phyloP scores from a whole-genome alignment of 2,797 vertebrate genomes.

The Alexandromys oeconomus region DNA sequence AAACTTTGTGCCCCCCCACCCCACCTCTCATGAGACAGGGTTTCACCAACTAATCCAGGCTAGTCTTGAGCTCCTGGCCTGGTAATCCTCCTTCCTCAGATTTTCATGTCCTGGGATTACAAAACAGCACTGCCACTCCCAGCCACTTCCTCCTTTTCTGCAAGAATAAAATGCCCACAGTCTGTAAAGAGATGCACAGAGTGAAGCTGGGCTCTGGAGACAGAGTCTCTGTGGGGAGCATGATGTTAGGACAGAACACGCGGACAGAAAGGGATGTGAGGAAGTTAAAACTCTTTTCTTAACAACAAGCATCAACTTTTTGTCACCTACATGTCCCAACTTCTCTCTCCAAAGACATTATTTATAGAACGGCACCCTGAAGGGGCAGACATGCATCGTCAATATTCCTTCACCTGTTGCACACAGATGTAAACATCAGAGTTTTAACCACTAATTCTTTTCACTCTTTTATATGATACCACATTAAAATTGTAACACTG shows the following conservation, averaged over 20 bases:
- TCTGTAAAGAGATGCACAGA: not conserved
- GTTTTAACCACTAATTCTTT: not conserved
- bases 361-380: not conserved
- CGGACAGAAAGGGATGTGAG: slow-evolving; percentile 30
- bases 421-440: slow-evolving; percentile 21
- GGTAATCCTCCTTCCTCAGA: not conserved
- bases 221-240: not conserved
- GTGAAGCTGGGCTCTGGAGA: not conserved
- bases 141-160: not conserved
- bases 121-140: not conserved
- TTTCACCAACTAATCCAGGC: not conserved
- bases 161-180: not conserved
- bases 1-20: not conserved
- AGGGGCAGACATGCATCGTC: slow-evolving; percentile 25
- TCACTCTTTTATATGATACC: not conserved
- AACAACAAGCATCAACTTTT: slow-evolving; percentile 7
- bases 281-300: slow-evolving; percentile 36
- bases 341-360: slow-evolving; percentile 35
- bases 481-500: slow-evolving; percentile 47
- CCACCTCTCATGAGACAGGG: not conserved
- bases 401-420: not conserved
- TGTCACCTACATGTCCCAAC: slow-evolving; percentile 6
- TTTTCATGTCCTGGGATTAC: not conserved
- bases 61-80: not conserved
- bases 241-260: not conserved